These are phyloP conservation scores for Gallinago undulata DNA, from an alignment of 2,113 vertebrate genomes.

Conservation along the genomic window DNA sequence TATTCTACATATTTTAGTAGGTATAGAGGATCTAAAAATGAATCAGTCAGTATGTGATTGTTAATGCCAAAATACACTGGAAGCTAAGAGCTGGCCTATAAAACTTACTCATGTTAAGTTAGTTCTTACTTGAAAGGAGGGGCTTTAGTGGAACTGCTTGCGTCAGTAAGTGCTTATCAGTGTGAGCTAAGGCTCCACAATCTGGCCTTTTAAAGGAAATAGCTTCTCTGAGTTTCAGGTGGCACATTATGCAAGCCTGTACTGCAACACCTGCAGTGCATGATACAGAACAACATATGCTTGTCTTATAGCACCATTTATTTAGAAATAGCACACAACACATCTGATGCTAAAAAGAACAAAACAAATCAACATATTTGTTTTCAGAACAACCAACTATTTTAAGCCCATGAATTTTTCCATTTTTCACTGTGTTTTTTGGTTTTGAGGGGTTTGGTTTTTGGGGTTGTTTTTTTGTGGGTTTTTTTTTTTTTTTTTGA, in stretches of 20 bases:
- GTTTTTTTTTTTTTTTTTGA: not conserved
- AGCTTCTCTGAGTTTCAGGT: conserved; percentile 52
- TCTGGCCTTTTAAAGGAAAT: conserved; percentile 24
- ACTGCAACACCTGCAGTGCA: conserved; percentile 32
- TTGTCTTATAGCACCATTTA: conserved; percentile 51
- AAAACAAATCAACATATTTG: conserved; percentile 29
- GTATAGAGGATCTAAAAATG: not conserved
- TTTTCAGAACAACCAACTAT: conserved; percentile 13
- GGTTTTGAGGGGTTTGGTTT: not conserved
- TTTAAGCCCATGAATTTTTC: not conserved
- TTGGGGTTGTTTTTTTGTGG: not conserved
- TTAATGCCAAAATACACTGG: conserved; percentile 6
- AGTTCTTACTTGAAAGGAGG: not conserved
- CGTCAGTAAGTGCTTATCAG: conserved; percentile 6
- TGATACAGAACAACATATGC: conserved; percentile 50
- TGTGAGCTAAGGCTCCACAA: not conserved
- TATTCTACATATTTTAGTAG: not conserved
- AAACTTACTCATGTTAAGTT: conserved; percentile 10
- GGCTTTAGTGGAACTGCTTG: conserved; percentile 11
- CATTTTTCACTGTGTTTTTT: not conserved
- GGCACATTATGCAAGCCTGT: conserved; percentile 37
- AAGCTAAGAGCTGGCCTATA: not conserved
- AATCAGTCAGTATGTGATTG: not conserved
- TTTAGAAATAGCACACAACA: conserved; percentile 49
- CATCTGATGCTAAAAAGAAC: conserved; percentile 5